A percentile compares a stretch with the other conserved stretches of the same genome.
phyloP scores from a whole-genome alignment of 2,797 vertebrate species.

The Anguilla pacifica region DNA sequence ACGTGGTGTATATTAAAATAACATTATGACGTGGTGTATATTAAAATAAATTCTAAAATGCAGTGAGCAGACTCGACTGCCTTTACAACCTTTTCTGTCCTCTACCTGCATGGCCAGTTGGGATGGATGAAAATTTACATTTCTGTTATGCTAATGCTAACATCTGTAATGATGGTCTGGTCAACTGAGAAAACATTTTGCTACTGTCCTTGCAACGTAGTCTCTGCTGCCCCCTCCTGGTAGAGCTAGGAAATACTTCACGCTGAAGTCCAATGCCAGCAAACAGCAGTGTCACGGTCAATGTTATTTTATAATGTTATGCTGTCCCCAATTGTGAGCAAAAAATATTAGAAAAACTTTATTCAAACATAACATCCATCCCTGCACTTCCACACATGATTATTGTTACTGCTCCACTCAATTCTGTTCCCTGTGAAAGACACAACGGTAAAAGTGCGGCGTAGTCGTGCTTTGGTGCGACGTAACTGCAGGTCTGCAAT shows the following conservation, averaged over 20 bases:
- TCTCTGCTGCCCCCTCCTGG: not conserved
- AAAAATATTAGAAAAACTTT: not conserved
- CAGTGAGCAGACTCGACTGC: too few relatives aligned
- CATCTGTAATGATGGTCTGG: not conserved
- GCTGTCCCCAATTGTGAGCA: not conserved
- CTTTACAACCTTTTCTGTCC: too few relatives aligned
- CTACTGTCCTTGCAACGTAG: not conserved
- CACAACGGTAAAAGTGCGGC: not conserved
- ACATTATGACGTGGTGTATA: too few relatives aligned
- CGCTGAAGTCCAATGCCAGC: not conserved
- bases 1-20: too few relatives aligned
- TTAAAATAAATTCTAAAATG: too few relatives aligned
- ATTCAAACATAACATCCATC: not conserved
- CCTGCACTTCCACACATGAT: not conserved
- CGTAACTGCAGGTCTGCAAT: not conserved
- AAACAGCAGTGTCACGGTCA: not conserved
- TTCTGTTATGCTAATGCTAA: not conserved
- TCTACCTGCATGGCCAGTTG: too few relatives aligned
- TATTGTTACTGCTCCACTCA: not conserved
- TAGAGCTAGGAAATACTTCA: not conserved
- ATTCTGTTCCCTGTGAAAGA: not conserved
- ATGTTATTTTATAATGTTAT: not conserved
- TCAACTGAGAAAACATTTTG: not conserved
- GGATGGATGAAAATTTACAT: too few relatives aligned
- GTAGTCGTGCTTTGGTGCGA: not conserved